Evolutionary conservation across 2,113 vertebrate species (phyloP), one percentile per base, ranked within the genome.

Genomic region (Vidua macroura): DNA sequence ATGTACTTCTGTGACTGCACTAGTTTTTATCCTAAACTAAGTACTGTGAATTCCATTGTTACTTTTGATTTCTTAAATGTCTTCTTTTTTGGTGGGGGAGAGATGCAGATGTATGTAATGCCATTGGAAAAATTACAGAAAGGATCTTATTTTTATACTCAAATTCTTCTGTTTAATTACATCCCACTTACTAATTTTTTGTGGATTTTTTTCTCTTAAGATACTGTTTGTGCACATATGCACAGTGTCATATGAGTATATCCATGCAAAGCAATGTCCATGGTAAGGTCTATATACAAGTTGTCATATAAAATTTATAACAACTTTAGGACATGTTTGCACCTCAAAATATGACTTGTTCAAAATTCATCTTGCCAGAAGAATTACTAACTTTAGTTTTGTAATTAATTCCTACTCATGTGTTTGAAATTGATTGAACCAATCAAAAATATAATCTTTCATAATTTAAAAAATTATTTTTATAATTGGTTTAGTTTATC

Each of bases 71-170:
- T 59, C 11, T 75, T 62, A 41, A 49, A 30, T 60, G 25, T 58
- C 13, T 70, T 60, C 2, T 43, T 15, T 74, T 39, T 51, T 2
- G 7, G 17, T 19, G 2, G 3, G 8, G 1, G 15, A 3, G 15
- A 19, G 15, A 15, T 4, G 6, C 6, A 13, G 5, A 51, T 58
- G 5, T 41, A 17, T 52, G 22, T 28, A 82, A 46, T 21, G 8
- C 0, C 20, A 9, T 35, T 67, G 46, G 86, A 53, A 3, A 49
- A 53, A 67, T 39, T 30, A 41, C 5, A 49, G n/a, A 66, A 58
- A 62, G 6, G 2, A 44, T 31, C 2, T 25, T 44, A 25, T 7
- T n/a, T 88, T 78, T 21, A 7, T 79, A 39, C 48, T 56, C 3
- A 85, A 68, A 41, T 59, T 21, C 6, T 30, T 51, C 72, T 3